A percentile compares a stretch with the other conserved stretches of the same genome.
These are phyloP conservation scores for Papilio gigon DNA, from an alignment of 2,888 invertebrate genomes.

Conservation along the genomic window DNA sequence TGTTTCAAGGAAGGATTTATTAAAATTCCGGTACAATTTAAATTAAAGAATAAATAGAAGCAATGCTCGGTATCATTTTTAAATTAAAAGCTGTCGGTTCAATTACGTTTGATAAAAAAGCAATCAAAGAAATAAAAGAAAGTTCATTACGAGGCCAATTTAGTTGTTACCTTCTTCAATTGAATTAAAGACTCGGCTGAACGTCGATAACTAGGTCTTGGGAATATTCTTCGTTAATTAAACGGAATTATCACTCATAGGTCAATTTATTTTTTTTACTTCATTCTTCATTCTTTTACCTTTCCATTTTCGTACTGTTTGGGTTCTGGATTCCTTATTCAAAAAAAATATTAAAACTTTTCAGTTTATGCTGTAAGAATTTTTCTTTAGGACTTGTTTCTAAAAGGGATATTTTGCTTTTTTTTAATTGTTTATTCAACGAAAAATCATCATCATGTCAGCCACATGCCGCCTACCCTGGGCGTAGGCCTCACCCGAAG, in stretches of 20 bases:
- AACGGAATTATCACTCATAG: constrained; percentile 1
- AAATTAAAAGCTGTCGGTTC: neutral
- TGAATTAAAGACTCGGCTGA: constrained; percentile 27
- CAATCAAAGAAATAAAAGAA: neutral
- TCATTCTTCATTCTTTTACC: neutral
- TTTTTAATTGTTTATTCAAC: neutral
- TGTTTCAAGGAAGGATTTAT: neutral
- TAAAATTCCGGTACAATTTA: neutral
- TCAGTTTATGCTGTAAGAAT: neutral
- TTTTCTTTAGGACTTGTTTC: neutral
- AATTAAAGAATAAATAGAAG: neutral
- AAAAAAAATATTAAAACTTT: neutral
- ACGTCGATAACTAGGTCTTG: constrained; percentile 9
- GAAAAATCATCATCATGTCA: neutral
- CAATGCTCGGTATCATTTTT: neutral
- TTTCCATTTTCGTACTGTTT: neutral
- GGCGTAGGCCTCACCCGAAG: too few species aligned
- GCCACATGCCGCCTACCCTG: too few species aligned
- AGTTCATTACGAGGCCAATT: constrained; percentile 22
- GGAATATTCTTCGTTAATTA: constrained; percentile 15
- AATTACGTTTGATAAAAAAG: neutral
- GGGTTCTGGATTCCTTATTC: neutral
- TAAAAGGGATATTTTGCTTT: neutral
- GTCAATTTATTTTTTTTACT: neutral
- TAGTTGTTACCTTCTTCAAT: constrained; percentile 28